These are phyloP conservation scores for Diplodus puntazzo DNA, from an alignment of 2,797 vertebrate species.

Conservation along the genomic window DNA sequence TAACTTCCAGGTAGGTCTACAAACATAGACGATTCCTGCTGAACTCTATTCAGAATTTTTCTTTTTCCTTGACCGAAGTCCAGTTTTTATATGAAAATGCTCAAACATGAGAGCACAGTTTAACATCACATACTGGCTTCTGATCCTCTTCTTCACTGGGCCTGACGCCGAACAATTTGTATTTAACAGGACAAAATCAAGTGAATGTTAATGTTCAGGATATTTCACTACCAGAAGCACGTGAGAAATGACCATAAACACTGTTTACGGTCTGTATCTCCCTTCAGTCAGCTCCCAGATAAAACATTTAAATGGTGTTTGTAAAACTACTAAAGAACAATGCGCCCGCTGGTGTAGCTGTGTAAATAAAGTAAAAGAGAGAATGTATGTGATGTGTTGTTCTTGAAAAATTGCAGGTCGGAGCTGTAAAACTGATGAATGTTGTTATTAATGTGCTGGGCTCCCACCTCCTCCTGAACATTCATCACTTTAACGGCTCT, in stretches of 20 bases:
- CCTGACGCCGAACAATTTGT: too few species aligned
- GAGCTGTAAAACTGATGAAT: slow-evolving; percentile 69
- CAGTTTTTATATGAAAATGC: too few species aligned
- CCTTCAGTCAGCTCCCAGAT: not conserved
- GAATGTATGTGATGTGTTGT: slow-evolving; percentile 7
- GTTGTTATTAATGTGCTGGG: slow-evolving; percentile 55
- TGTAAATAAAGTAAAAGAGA: slow-evolving; percentile 22
- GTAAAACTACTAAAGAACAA: not conserved
- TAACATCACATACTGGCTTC: too few species aligned
- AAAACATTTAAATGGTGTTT: not conserved
- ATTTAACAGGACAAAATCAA: too few species aligned
- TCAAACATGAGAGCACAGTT: too few species aligned
- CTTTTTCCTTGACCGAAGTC: too few species aligned
- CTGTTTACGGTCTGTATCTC: not conserved
- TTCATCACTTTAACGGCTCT: slow-evolving; percentile 61
- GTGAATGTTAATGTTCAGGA: too few species aligned
- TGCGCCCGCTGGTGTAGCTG: not conserved
- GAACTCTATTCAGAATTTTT: too few species aligned
- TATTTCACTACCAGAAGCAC: not conserved
- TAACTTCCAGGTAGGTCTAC: too few species aligned
- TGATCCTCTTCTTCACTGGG: not conserved
- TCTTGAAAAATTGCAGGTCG: slow-evolving; percentile 38
- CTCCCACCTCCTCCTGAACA: slow-evolving; percentile 21
- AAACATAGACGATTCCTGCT: too few species aligned
- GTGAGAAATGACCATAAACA: not conserved